Evolutionary conservation across 1,140 invertebrate species (phyloP), one percentile per base, ranked within the genome.

Genomic region (Drosophila kohkoa): DNA sequence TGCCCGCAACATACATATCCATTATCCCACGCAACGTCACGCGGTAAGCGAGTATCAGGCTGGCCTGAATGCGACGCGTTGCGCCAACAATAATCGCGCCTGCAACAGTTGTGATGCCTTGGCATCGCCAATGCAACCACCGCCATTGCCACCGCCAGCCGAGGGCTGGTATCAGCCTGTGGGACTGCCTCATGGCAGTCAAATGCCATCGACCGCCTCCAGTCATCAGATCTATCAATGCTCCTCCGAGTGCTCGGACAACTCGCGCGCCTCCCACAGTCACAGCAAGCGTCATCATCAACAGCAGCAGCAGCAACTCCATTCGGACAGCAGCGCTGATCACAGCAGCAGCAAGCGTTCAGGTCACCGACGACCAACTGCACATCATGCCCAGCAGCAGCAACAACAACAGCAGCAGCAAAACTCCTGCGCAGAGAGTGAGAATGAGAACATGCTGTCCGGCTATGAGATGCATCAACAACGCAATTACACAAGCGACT

Each of bases 211-310:
- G n/a, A 85, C 81, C n/a, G 70, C 75, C 30, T 85, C 87, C 58
- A 83, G 69, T 38, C 87, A 92, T 69, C 92, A 91, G 73, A 91
- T 92, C 77, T 92, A 92, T 70, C 87, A 92, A 78, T 92, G 92
- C 82, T 92, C 92, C 68, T 92, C 92, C 28, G 92, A 92, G 70
- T 92, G 92, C 59, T 92, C 92, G 3, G 91, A 92, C 65, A 78
- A 92, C 65, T 92, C 92, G 45, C 74, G 90, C 6, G 77, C 85
- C 54, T 91, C 89, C 1, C 88, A 88, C 45, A 62, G 78, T n/a
- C 88, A 91, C 79, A 75, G 41, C 59, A 75, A 58, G 55, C 45
- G 43, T 20, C 66, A 28, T 13, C 49, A 49, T 4, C 49, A 69
- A 25, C 66, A 68, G 30, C 48, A 71, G 49, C 65, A 59, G 28